Evolutionary conservation across 2,797 vertebrate species (phyloP).

Genomic region (Cottoperca gobio): DNA sequence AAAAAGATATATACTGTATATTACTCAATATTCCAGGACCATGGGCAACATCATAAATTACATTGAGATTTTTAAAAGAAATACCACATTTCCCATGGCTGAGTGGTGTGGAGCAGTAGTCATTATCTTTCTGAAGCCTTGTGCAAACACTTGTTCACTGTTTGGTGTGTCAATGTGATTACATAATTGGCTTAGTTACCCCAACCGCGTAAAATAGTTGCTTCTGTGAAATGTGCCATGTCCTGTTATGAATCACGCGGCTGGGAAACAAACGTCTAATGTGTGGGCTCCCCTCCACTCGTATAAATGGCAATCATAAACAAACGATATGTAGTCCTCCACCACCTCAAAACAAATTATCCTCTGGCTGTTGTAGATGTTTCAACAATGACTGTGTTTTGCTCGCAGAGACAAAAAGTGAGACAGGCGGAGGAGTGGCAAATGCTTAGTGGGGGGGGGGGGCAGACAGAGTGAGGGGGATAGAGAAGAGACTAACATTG

Average conservation of each 20-base stretch:
- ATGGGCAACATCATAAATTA: neutral
- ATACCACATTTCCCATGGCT: no score
- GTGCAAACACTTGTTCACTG: slow-evolving; percentile 39
- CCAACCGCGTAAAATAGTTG: slow-evolving; percentile 34
- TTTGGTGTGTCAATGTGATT: slow-evolving; percentile 53
- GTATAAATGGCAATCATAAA: slow-evolving; percentile 10
- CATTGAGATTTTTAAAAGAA: no score
- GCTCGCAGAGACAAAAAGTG: neutral
- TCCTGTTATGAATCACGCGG: slow-evolving; percentile 34
- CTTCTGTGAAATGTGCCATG: slow-evolving; percentile 42
- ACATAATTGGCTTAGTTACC: slow-evolving; percentile 48
- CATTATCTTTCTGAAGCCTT: slow-evolving; percentile 9
- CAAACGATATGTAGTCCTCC: neutral
- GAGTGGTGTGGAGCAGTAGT: neutral
- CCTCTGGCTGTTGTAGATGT: neutral
- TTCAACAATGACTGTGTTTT: slow-evolving; percentile 3
- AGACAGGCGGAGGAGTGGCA: neutral
- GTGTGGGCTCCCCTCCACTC: neutral
- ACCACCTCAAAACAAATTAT: slow-evolving; percentile 2
- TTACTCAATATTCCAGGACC: neutral
- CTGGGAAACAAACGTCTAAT: slow-evolving; percentile 20
- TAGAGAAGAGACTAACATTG: neutral
- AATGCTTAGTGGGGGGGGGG: neutral
- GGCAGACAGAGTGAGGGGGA: neutral
- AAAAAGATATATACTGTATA: no score